Conservation (phyloP, 1,140 invertebrate genomes). For the Telenomus remus region DNA sequence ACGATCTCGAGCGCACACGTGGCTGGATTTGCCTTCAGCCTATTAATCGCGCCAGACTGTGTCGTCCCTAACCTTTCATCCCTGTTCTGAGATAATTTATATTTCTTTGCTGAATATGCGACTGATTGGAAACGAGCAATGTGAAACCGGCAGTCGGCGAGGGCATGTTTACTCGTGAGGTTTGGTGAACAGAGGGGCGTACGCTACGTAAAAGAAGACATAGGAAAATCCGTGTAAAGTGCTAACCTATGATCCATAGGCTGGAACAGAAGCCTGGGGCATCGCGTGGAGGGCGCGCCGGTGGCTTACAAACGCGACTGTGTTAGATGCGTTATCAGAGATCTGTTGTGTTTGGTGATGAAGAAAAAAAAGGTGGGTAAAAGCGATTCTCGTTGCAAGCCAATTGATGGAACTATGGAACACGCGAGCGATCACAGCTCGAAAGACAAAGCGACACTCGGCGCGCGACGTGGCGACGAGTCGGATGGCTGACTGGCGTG, state of each 20-base stretch:
- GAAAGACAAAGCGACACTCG: constrained; percentile 61
- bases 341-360: constrained; percentile 22
- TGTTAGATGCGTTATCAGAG: constrained; percentile 21
- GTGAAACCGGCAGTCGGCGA: neutral
- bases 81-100: constrained; percentile 19
- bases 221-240: constrained; percentile 41
- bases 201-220: constrained; percentile 13
- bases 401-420: constrained; percentile 38
- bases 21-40: constrained; percentile 25
- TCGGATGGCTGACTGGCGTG: constrained; percentile 72
- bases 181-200: neutral
- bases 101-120: neutral
- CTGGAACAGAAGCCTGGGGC: constrained; percentile 56
- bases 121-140: neutral
- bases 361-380: constrained; percentile 10
- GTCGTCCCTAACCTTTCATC: constrained; percentile 39
- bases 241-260: constrained; percentile 75
- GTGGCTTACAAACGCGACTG: constrained; percentile 45
- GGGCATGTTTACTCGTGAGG: too few species aligned
- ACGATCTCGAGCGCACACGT: constrained; percentile 47
- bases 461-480: constrained; percentile 69
- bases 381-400: constrained; percentile 8
- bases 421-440: constrained; percentile 42
- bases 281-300: constrained; percentile 46
- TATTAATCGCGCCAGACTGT: constrained; percentile 48